These are phyloP conservation scores for Lasioglossum marginatum DNA, from an alignment of 2,888 invertebrate genomes.

Conservation along the genomic window DNA sequence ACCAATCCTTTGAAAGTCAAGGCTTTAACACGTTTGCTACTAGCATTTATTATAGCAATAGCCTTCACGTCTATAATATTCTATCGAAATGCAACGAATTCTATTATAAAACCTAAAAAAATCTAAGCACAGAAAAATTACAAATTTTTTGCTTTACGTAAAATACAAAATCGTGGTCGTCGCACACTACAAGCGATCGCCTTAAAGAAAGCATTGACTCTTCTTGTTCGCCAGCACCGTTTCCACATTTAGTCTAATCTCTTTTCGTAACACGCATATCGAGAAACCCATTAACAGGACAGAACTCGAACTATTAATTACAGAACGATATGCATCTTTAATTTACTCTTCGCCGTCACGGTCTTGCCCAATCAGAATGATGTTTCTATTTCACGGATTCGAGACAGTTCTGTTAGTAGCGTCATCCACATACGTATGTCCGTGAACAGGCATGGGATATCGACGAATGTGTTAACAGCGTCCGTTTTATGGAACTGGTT, in stretches of 20 bases:
- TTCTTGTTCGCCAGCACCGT: too few species aligned
- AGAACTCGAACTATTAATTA: slow-evolving; percentile 6
- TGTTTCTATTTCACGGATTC: slow-evolving; percentile 4
- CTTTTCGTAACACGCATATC: too few species aligned
- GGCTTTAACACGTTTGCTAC: background rate
- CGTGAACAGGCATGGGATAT: slow-evolving; percentile 11
- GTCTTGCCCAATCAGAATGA: slow-evolving; percentile 23
- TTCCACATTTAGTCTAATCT: too few species aligned
- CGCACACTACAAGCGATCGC: too few species aligned
- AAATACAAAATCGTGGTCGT: background rate
- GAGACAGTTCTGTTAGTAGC: background rate
- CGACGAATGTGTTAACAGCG: slow-evolving; percentile 37
- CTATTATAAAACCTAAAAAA: background rate
- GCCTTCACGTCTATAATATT: too few species aligned
- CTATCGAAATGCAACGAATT: too few species aligned
- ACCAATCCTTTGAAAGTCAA: background rate
- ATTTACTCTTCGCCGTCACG: background rate
- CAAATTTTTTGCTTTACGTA: background rate
- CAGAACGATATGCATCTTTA: background rate
- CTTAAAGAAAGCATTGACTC: too few species aligned
- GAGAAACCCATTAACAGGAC: too few species aligned
- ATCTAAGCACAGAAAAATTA: background rate
- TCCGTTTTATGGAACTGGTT: slow-evolving; percentile 36
- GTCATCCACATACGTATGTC: background rate
- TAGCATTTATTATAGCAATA: background rate